Percentiles rank a stretch among this genome's conserved stretches.
These are phyloP conservation scores for Tetheella fluctuosa DNA, from an alignment of 2,888 invertebrate species.

Conservation along the genomic window DNA sequence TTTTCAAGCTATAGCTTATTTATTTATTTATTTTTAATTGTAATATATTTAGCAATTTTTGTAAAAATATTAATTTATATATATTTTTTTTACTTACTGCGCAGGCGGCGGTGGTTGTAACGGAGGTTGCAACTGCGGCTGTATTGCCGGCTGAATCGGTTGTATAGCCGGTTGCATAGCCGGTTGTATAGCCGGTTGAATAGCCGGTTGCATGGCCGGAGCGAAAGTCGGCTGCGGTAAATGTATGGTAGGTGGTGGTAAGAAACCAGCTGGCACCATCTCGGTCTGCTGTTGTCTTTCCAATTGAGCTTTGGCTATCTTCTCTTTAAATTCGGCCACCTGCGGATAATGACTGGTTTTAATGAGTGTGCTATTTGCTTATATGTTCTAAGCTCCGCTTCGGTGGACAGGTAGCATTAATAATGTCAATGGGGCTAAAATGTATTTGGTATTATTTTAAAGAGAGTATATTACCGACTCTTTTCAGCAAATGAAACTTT, in stretches of 20 bases:
- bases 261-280: slow-evolving; percentile 43
- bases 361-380: too few relatives aligned
- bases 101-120: background rate
- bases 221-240: slow-evolving; percentile 24
- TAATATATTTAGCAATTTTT: too few relatives aligned
- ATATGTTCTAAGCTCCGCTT: too few relatives aligned
- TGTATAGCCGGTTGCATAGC: background rate
- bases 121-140: background rate
- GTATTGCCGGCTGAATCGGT: background rate
- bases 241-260: slow-evolving; percentile 43
- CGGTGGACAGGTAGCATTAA: too few relatives aligned
- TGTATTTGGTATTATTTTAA: too few relatives aligned
- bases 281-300: slow-evolving; percentile 57
- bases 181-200: slow-evolving; percentile 28
- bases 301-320: slow-evolving; percentile 71
- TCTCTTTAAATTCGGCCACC: slow-evolving; percentile 79
- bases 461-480: too few relatives aligned
- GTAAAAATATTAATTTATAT: too few relatives aligned
- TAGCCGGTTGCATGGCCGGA: slow-evolving; percentile 28
- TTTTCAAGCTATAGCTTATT: too few relatives aligned
- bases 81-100: too few relatives aligned
- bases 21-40: too few relatives aligned
- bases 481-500: too few relatives aligned
- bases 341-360: slow-evolving; percentile 30
- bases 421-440: too few relatives aligned